These are phyloP conservation scores for Danio aesculapii DNA, from an alignment of 2,797 vertebrate genomes.

Conservation along the genomic window DNA sequence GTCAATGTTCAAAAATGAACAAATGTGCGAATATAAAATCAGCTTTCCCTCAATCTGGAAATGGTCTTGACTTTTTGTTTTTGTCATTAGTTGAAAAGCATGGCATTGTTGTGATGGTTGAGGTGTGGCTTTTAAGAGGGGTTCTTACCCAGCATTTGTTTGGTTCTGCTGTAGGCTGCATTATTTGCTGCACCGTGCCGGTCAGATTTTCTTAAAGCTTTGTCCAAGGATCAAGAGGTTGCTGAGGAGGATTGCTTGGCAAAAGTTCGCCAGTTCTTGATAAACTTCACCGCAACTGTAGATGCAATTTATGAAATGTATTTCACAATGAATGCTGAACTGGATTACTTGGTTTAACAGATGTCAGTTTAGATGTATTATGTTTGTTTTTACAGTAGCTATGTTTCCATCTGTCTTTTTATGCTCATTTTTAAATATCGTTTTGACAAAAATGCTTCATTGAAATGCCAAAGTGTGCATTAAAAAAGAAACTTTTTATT, in stretches of 20 bases:
- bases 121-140: background rate
- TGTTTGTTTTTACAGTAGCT: too few relatives aligned
- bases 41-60: background rate
- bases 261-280: slow-evolving; percentile 87
- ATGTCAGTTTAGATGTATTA: background rate
- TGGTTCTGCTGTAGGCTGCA: slow-evolving; percentile 77
- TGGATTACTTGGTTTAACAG: slow-evolving; percentile 86
- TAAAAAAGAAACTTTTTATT: too few relatives aligned
- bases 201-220: slow-evolving; percentile 90
- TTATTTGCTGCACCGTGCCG: slow-evolving; percentile 89
- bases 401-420: too few relatives aligned
- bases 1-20: too few relatives aligned
- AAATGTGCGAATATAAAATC: too few relatives aligned
- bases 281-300: slow-evolving; percentile 85
- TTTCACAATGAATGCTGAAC: slow-evolving; percentile 87
- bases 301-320: slow-evolving; percentile 96
- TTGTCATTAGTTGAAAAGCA: too few relatives aligned
- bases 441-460: too few relatives aligned
- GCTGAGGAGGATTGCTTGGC: slow-evolving; percentile 90
- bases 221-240: slow-evolving; percentile 91
- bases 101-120: too few relatives aligned
- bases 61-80: too few relatives aligned
- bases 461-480: too few relatives aligned
- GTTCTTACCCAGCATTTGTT: background rate
- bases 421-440: too few relatives aligned